Base-by-base conservation (phyloP, 2,888 invertebrate species). In the Campoplex capitator region DNA sequence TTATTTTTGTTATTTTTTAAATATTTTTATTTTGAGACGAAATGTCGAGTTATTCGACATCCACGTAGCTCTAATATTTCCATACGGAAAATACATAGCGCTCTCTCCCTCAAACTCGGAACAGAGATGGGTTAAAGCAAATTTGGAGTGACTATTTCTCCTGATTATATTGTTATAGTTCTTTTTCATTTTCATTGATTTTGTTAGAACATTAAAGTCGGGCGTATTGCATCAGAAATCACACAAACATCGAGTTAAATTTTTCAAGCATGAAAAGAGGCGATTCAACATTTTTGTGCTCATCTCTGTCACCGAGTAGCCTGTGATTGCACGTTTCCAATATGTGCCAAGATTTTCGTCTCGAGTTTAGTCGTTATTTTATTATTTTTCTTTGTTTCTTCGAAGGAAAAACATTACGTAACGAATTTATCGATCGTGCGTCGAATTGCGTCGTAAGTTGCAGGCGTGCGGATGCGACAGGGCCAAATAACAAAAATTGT, bases 261-360 rank as follows among this genome's bases (percentile, higher is more conserved):
- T 38, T 38, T 3, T 1, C 38, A 38, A 38, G 11, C 32, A 16
- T 32, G 32, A 7, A 13, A 28, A 32, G 62, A n/a, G 62, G 9
- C 3, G 13, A 51, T 70, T 51, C 35, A 54, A 51, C 18, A 68
- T 77, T 74, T 62, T 73, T 68, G 62, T 68, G 62, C 65, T 79
- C 82, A 77, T 85, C 77, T 67, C 81, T 81, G 77, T 73, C 58
- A 38, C 77, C 38, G 45, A 70, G 78, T 81, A 45, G 76, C 65
- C 77, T 65, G 77, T 38, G 76, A 85, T 82, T 35, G 51, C 48
- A 51, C 32, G 23, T 76, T 76, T 48, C 8, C 32, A 68, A 78
- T 54, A 56, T 86, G 83, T 83, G 83, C 83, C 79, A 83, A 86
- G 45, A 76, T 73, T 76, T 79, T 78, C 67, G 54, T 74, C 65